Percentiles rank a stretch among this genome's conserved stretches.
These are phyloP conservation scores for Muscidifurax raptorellus DNA, from an alignment of 1,140 invertebrate species.

Conservation along the genomic window DNA sequence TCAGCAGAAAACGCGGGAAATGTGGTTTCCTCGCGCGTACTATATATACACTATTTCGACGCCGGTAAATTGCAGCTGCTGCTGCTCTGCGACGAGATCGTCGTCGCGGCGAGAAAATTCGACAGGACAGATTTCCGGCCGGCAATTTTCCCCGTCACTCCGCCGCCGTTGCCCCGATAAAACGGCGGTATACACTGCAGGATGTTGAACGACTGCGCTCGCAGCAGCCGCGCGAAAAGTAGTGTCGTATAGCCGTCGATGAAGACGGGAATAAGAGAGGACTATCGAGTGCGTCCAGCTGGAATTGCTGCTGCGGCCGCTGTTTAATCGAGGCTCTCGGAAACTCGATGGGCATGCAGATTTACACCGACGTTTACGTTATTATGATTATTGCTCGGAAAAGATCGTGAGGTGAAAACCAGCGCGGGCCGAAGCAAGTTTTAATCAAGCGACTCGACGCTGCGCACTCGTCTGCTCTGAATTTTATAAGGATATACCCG, in stretches of 20 bases:
- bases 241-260: not conserved
- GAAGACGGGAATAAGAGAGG: not conserved
- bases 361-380: not conserved
- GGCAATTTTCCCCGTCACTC: conserved; percentile 35
- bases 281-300: not conserved
- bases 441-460: too few species aligned
- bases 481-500: not conserved
- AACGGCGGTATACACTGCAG: not conserved
- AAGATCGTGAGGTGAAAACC: not conserved
- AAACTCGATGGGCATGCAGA: not conserved
- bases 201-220: conserved; percentile 13
- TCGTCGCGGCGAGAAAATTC: not conserved
- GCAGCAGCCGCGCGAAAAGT: not conserved
- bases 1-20: conserved; percentile 46
- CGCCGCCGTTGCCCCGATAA: not conserved
- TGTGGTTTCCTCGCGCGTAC: conserved; percentile 35
- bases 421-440: too few species aligned
- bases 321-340: not conserved
- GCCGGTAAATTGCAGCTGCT: conserved; percentile 5
- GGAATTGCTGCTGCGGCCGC: not conserved
- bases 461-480: not conserved
- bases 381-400: too few species aligned
- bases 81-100: not conserved
- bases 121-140: conserved; percentile 38
- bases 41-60: conserved; percentile 23